Evolutionary conservation across 1,140 invertebrate genomes (phyloP), one percentile per base, ranked within the genome.

Genomic region (Pristionchus pacificus): DNA sequence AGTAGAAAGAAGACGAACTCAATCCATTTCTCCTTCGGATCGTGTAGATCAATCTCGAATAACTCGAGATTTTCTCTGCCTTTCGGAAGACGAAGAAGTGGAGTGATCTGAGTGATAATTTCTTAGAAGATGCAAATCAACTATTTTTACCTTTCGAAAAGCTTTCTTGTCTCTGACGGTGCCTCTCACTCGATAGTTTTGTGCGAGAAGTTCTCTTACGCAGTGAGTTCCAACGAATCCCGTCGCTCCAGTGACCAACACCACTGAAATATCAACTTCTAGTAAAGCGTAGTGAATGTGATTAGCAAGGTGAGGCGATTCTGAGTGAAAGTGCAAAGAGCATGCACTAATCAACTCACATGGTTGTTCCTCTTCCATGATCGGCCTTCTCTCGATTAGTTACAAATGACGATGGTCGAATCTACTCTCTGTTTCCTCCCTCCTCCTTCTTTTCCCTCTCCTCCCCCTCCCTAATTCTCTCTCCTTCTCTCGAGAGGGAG

Each of bases 161-260:
- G 88, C 86, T 32, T 84, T 77, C 25, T 88, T 74, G 68, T 79
- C 85, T 19, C 87, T 74, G 10, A 89, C 86, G 2, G 88, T 88
- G 13, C 87, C 88, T 29, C 87, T 72, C 2, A 89, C 88, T 55
- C 78, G 75, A 75, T 87, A 87, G 0, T 87, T 87, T 28, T 83
- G 77, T 69, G 86, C 83, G 60, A 87, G 84, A 29, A 89, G 78
- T 71, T 87, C 84, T 77, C 87, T 84, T 28, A 88, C 85, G 38
- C 88, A 85, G 75, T 89, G 87, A 25, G 85, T 80, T 31, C 86
- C 88, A 57, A 89, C 84, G 81, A 83, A 89, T 27, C 88, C 88
- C 6, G 86, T 85, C 2, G 86, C 88, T 60, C 88, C 88, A 3
- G 88, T 89, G 15, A 89, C 88, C 38, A 89, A 79, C 55, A 89